phyloP scores from a whole-genome alignment of 2,113 vertebrate genomes.

The Piprites chloris region DNA sequence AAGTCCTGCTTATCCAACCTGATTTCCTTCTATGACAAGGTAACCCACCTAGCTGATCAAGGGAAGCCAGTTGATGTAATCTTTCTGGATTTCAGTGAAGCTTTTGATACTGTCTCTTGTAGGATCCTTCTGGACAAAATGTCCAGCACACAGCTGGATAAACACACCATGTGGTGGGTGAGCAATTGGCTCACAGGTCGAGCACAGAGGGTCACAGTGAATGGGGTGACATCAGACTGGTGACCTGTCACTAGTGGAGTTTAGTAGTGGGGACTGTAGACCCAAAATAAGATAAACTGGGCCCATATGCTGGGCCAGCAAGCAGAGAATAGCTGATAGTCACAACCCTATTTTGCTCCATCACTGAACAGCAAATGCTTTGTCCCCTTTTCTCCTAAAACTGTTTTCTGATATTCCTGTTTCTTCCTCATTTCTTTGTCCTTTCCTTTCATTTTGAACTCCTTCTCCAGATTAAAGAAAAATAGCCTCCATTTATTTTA shows the following conservation, averaged over 20 bases:
- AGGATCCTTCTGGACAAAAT: neutral
- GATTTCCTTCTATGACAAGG: neutral
- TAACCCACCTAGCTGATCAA: neutral
- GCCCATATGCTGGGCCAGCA: neutral
- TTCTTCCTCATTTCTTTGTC: neutral
- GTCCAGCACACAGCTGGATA: neutral
- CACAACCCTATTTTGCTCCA: neutral
- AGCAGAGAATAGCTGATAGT: neutral
- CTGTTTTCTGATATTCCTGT: neutral
- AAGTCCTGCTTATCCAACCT: neutral
- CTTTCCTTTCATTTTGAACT: neutral
- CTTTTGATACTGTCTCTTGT: neutral
- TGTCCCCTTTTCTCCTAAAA: neutral
- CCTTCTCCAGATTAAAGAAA: neutral
- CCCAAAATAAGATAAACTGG: neutral
- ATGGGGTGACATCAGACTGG: neutral
- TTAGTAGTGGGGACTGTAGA: neutral
- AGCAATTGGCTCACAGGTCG: fast-evolving
- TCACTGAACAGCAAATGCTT: neutral
- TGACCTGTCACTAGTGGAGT: neutral
- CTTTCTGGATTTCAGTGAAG: neutral
- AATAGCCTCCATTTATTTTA: neutral
- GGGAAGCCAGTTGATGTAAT: neutral
- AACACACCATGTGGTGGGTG: neutral
- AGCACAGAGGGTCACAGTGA: neutral